Percentiles rank a stretch among this genome's conserved stretches.
phyloP scores from a whole-genome alignment of 2,888 invertebrate species.

The Syritta pipiens region DNA sequence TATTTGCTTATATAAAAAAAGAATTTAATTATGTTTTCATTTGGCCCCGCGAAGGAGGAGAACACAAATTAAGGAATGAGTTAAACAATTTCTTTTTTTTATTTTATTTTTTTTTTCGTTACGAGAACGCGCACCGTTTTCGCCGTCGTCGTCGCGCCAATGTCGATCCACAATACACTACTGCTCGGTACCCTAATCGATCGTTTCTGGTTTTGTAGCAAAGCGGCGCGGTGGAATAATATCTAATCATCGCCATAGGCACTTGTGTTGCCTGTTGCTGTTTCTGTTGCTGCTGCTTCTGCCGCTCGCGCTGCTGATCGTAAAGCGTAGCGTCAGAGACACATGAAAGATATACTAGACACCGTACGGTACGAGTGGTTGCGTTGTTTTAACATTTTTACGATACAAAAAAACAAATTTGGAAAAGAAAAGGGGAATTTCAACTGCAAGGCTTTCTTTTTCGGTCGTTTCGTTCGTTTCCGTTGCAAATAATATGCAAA shows the following conservation, averaged over 20 bases:
- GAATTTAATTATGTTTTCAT: slow-evolving; percentile 21
- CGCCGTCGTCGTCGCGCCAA: slow-evolving; percentile 47
- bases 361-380: neutral
- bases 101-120: slow-evolving; percentile 9
- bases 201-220: slow-evolving; percentile 59
- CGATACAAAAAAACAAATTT: neutral
- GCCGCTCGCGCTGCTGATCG: slow-evolving; percentile 15
- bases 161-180: slow-evolving; percentile 55
- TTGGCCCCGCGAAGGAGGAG: slow-evolving; percentile 27
- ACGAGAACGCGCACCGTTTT: slow-evolving; percentile 36
- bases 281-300: slow-evolving; percentile 17
- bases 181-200: slow-evolving; percentile 60
- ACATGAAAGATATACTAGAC: slow-evolving; percentile 29
- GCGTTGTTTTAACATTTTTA: slow-evolving; percentile 30
- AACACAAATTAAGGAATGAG: neutral
- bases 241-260: slow-evolving; percentile 59
- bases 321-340: slow-evolving; percentile 24
- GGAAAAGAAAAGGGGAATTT: slow-evolving; percentile 2
- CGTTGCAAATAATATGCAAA: slow-evolving; percentile 34
- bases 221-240: slow-evolving; percentile 55
- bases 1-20: slow-evolving; percentile 7
- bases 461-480: neutral
- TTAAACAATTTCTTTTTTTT: slow-evolving; percentile 7
- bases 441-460: slow-evolving; percentile 3
- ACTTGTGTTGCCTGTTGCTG: slow-evolving; percentile 30